phyloP scores from a whole-genome alignment of 2,888 invertebrate genomes.

The Unio delphinus region DNA sequence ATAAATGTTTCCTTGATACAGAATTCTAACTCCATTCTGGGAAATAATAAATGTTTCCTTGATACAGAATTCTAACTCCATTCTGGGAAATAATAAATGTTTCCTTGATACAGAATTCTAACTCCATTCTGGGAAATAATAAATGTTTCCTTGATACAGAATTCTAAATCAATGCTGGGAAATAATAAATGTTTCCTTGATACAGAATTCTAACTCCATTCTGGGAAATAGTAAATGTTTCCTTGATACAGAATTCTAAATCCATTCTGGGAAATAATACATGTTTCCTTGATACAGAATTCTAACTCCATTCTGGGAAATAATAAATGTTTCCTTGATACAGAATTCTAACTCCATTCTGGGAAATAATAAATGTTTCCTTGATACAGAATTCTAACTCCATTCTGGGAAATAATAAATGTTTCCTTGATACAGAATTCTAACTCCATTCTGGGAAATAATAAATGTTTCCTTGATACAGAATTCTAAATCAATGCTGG shows the following conservation, averaged over 20 bases:
- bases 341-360: constrained; percentile 80
- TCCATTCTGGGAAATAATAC: constrained; percentile 75
- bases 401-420: constrained; percentile 74
- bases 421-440: no score
- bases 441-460: no score
- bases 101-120: not conserved
- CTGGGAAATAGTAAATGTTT: constrained; percentile 25
- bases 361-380: constrained; percentile 12
- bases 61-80: constrained; percentile 78
- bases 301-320: no score
- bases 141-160: no score
- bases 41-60: no score
- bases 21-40: no score
- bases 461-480: no score
- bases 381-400: constrained; percentile 74
- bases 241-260: constrained; percentile 72
- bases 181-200: no score
- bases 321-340: no score
- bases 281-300: no score
- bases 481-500: constrained; percentile 80
- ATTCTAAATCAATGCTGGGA: no score
- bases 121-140: constrained; percentile 79
- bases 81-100: constrained; percentile 68
- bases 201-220: constrained; percentile 80
- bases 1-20: no score